A percentile compares a stretch with the other conserved stretches of the same genome.
Evolutionary conservation across 2,888 invertebrate genomes (phyloP).

Genomic region (Cosmorhoe ocellata): DNA sequence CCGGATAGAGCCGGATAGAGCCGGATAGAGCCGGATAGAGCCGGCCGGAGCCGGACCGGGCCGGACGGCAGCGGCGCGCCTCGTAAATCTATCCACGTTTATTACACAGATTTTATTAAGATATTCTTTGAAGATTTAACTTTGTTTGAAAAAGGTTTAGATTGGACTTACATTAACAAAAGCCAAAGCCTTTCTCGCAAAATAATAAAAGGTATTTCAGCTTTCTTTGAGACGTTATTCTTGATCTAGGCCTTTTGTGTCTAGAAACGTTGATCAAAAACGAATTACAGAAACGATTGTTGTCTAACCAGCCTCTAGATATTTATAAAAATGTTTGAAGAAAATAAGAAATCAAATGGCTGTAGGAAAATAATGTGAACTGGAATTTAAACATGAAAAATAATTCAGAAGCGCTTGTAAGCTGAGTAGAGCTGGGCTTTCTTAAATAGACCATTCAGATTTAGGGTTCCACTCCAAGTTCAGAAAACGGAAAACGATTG

Average conservation of each 20-base stretch:
- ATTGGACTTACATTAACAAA: conserved; percentile 1
- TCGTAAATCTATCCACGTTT: conserved; percentile 58
- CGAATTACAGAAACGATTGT: too few relatives aligned
- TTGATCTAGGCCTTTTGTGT: background rate
- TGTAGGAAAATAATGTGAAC: conserved; percentile 12
- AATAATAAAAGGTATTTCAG: background rate
- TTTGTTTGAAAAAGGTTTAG: conserved; percentile 4
- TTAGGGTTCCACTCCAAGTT: conserved; percentile 32
- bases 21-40: conserved; percentile 44
- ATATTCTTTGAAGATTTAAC: conserved; percentile 25
- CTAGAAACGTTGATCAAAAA: background rate
- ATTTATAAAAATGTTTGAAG: background rate
- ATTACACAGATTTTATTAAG: conserved; percentile 50
- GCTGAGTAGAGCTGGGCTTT: conserved; percentile 33
- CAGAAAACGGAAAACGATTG: conserved; percentile 1
- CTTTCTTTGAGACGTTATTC: background rate
- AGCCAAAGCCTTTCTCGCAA: background rate
- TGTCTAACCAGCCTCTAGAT: too few relatives aligned
- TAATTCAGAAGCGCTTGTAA: conserved; percentile 29
- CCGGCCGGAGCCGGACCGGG: conserved; percentile 42
- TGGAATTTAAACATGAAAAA: conserved; percentile 25
- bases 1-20: conserved; percentile 42
- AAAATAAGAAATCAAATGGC: conserved; percentile 12
- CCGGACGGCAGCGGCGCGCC: conserved; percentile 40
- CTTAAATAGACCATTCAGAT: conserved; percentile 36